phyloP scores from a whole-genome alignment of 2,888 invertebrate genomes.

The Hybos culiciformis region DNA sequence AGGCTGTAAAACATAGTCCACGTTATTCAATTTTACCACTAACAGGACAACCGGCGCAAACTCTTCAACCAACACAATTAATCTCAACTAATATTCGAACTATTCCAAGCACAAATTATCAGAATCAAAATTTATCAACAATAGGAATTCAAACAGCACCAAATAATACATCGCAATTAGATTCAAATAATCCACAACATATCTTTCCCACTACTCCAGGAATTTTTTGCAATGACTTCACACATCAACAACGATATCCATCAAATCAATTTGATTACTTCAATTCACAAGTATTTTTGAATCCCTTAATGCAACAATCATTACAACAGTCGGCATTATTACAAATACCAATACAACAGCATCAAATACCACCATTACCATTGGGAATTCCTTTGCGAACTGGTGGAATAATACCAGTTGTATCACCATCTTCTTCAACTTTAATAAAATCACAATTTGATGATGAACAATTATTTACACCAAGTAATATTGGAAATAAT shows the following conservation, averaged over 20 bases:
- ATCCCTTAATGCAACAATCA: background rate
- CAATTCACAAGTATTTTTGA: background rate
- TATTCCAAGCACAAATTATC: background rate
- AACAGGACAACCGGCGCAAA: background rate
- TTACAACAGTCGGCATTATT: background rate
- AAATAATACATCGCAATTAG: background rate
- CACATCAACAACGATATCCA: background rate
- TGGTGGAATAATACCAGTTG: background rate
- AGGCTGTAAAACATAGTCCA: conserved; percentile 20
- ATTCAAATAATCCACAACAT: conserved; percentile 8
- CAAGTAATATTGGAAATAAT: too few species aligned
- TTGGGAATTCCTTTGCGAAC: background rate
- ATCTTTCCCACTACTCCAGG: conserved; percentile 1
- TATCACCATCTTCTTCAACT: background rate
- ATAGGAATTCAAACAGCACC: background rate
- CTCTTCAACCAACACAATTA: background rate
- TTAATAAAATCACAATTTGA: too few species aligned
- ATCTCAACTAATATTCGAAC: too few species aligned
- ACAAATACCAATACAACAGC: background rate
- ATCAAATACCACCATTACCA: background rate
- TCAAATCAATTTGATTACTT: background rate
- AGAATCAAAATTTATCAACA: background rate
- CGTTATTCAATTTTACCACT: background rate
- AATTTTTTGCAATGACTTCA: conserved; percentile 3
- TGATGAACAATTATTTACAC: too few species aligned